Percentiles rank a stretch among this genome's conserved stretches.
phyloP scores from a whole-genome alignment of 2,888 invertebrate species.

The Dendrolimus houi region DNA sequence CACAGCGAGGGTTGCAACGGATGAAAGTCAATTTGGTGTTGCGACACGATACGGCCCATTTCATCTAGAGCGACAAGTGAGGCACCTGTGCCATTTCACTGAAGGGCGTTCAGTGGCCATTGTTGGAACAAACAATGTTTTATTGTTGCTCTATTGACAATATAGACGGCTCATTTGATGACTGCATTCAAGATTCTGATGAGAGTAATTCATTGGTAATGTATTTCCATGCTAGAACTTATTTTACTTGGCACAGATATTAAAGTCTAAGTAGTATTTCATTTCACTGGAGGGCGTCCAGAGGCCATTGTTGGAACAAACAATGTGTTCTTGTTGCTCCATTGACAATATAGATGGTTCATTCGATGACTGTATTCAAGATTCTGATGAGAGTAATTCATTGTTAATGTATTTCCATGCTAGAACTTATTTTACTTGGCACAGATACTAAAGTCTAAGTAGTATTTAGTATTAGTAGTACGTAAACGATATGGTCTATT shows the following conservation, averaged over 20 bases:
- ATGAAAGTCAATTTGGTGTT: slow-evolving; percentile 80
- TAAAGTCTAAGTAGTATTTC: slow-evolving; percentile 2
- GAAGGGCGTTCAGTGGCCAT: neutral
- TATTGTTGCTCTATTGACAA: neutral
- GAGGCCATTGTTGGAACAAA: neutral
- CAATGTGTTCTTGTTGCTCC: neutral
- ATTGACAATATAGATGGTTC: neutral
- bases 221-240: too few relatives aligned
- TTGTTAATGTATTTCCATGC: too few relatives aligned
- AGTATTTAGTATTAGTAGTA: too few relatives aligned
- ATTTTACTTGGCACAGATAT: too few relatives aligned
- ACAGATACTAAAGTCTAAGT: too few relatives aligned
- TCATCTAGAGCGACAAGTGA: slow-evolving; percentile 72
- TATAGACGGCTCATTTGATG: slow-evolving; percentile 1
- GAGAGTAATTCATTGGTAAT: neutral
- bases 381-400: neutral
- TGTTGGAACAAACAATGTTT: neutral
- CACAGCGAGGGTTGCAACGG: slow-evolving; percentile 60
- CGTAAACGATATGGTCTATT: slow-evolving; percentile 78
- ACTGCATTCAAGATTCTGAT: neutral
- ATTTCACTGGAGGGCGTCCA: slow-evolving; percentile 25
- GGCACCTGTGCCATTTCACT: slow-evolving; percentile 67
- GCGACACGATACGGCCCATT: slow-evolving; percentile 81
- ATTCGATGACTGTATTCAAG: neutral
- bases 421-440: too few relatives aligned